Conservation (phyloP, 2,113 vertebrate species). For the Limanda limanda region DNA sequence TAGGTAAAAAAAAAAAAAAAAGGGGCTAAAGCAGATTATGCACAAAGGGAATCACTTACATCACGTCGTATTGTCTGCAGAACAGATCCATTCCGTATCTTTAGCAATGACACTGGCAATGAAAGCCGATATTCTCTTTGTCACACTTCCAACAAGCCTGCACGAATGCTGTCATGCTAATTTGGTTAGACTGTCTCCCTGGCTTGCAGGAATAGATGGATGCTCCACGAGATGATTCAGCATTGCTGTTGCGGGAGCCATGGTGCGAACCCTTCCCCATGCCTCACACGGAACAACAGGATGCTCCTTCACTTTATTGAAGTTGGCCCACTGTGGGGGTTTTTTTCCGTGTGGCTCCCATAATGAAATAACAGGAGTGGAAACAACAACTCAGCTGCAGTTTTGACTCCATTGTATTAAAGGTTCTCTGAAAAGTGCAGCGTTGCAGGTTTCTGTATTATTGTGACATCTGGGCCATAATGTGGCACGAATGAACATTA, state of each 20-base stretch:
- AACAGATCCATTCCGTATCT: slow-evolving; percentile 63
- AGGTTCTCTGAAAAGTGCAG: slow-evolving; percentile 9
- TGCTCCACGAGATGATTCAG: slow-evolving; percentile 66
- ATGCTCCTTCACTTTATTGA: slow-evolving; percentile 52
- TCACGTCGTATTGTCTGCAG: slow-evolving; percentile 56
- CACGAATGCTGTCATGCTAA: slow-evolving; percentile 66
- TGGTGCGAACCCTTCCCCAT: slow-evolving; percentile 27
- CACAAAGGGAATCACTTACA: slow-evolving; percentile 64
- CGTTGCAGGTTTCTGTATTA: slow-evolving; percentile 23
- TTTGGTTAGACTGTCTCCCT: slow-evolving; percentile 63
- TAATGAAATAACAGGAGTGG: slow-evolving; percentile 45
- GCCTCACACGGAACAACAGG: slow-evolving; percentile 40
- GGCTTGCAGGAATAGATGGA: slow-evolving; percentile 56
- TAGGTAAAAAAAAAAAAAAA: slow-evolving; percentile 13
- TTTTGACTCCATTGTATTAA: slow-evolving; percentile 29
- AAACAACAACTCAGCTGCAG: slow-evolving; percentile 37
- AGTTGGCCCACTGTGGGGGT: slow-evolving; percentile 38
- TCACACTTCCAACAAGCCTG: slow-evolving; percentile 64
- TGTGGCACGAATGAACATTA: slow-evolving; percentile 12
- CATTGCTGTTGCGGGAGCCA: slow-evolving; percentile 50
- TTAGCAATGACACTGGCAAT: slow-evolving; percentile 55
- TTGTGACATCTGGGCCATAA: slow-evolving; percentile 29
- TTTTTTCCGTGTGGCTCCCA: slow-evolving; percentile 44
- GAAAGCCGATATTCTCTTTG: slow-evolving; percentile 64
- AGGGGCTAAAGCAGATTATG: slow-evolving; percentile 64